Conservation (phyloP, 2,797 vertebrate genomes). For the Sebastes steindachneri region DNA sequence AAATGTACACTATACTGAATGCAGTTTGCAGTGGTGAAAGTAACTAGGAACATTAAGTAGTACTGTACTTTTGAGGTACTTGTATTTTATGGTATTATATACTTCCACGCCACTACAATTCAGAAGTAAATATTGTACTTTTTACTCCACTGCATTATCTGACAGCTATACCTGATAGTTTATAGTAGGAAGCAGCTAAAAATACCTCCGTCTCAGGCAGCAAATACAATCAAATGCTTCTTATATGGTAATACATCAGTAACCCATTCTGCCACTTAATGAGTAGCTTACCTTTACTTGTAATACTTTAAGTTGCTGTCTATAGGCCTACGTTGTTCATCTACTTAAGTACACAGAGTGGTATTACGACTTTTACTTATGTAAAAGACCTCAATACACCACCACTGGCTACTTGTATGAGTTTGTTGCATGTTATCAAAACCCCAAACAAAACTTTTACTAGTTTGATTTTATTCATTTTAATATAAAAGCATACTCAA, state of each 20-base stretch:
- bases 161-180: neutral
- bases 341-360: neutral
- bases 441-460: slow-evolving; percentile 33
- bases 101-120: neutral
- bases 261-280: neutral
- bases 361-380: neutral
- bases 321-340: neutral
- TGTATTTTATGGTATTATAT: neutral
- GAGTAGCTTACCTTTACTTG: neutral
- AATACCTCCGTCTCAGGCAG: neutral
- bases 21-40: neutral
- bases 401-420: neutral
- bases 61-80: neutral
- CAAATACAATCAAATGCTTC: neutral
- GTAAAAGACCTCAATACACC: neutral
- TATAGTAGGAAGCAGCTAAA: neutral
- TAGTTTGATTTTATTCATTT: slow-evolving; percentile 76
- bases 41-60: neutral
- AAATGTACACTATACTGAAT: neutral
- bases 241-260: neutral
- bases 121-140: neutral
- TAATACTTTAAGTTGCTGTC: neutral
- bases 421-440: slow-evolving; percentile 26
- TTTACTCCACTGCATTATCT: neutral
- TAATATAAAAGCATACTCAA: slow-evolving; percentile 78